phyloP scores from a whole-genome alignment of 1,140 invertebrate species.

The Brachionus rotundiformis region DNA sequence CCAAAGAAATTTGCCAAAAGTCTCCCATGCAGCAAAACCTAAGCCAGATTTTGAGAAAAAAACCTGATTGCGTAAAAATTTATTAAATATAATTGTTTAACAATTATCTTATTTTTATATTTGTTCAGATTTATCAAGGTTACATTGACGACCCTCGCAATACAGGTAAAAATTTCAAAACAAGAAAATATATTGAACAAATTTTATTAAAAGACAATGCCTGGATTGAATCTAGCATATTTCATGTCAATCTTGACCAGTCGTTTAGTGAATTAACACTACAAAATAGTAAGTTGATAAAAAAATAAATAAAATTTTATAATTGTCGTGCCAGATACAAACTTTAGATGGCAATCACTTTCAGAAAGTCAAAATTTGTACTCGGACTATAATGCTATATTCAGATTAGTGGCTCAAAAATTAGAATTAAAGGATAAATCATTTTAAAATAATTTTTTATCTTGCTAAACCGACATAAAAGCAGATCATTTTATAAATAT shows the following conservation, averaged over 20 bases:
- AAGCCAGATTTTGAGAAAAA: not conserved
- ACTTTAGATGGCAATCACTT: not conserved
- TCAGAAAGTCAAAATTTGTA: not conserved
- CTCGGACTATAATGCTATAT: not conserved
- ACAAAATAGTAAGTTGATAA: not conserved
- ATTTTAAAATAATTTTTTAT: not conserved
- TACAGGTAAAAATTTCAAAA: not conserved
- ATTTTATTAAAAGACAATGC: constrained; percentile 25
- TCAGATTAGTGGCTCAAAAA: not conserved
- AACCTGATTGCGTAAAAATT: not conserved
- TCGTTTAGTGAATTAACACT: not conserved
- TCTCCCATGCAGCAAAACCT: not conserved
- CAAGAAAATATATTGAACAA: no score
- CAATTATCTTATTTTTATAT: not conserved
- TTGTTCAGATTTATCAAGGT: constrained; percentile 3
- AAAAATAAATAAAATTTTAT: not conserved
- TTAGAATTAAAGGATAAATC: not conserved
- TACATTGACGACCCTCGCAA: constrained; percentile 34
- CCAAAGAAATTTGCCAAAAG: not conserved
- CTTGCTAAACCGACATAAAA: no score
- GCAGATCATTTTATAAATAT: no score
- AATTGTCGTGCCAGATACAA: not conserved
- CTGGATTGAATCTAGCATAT: constrained; percentile 27
- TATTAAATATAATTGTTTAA: not conserved
- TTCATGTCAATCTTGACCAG: not conserved